phyloP scores from a whole-genome alignment of 2,888 invertebrate species.

The Phanerotoma sp. region DNA sequence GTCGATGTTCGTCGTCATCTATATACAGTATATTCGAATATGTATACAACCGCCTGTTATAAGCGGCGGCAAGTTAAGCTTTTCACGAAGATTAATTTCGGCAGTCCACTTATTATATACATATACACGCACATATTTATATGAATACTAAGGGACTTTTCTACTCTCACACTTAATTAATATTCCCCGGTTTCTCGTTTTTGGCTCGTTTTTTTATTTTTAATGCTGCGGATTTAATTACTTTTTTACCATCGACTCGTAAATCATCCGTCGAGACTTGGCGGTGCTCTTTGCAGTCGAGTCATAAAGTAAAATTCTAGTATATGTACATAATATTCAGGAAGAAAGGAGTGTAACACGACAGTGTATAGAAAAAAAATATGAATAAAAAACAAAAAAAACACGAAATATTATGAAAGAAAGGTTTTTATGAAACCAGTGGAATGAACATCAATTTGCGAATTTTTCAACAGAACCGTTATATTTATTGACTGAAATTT shows the following conservation, averaged over 20 bases:
- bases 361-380: no score
- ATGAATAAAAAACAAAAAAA: conserved; percentile 8
- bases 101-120: no score
- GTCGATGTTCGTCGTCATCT: conserved; percentile 11
- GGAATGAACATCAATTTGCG: no score
- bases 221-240: conserved; percentile 51
- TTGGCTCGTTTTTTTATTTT: conserved; percentile 32
- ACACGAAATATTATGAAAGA: conserved; percentile 1
- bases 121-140: no score
- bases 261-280: conserved; percentile 45
- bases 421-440: not conserved
- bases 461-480: no score
- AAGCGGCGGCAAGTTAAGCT: conserved; percentile 21
- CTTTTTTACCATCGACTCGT: conserved; percentile 52
- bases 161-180: conserved; percentile 47
- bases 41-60: not conserved
- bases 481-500: no score
- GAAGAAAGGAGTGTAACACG: conserved; percentile 13
- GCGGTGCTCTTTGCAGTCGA: conserved; percentile 43
- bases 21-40: not conserved
- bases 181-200: conserved; percentile 35
- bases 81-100: conserved; percentile 46
- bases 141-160: not conserved
- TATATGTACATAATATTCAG: conserved; percentile 15
- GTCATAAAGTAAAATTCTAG: conserved; percentile 47